phyloP scores from a whole-genome alignment of 2,113 vertebrate genomes.

The Suricata suricatta region DNA sequence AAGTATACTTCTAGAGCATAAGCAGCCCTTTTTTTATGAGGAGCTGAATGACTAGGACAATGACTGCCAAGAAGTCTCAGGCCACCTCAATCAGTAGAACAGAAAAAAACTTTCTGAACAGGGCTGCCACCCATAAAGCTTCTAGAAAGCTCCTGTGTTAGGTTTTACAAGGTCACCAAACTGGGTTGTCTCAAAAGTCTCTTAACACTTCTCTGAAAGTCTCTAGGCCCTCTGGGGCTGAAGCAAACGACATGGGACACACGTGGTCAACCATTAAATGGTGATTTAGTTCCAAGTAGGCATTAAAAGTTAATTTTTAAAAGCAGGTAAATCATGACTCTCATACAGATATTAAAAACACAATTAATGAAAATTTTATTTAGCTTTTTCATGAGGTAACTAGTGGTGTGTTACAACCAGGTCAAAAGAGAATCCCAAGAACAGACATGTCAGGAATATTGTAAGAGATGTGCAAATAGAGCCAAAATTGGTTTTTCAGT shows the following conservation, averaged over 20 bases:
- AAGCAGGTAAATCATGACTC: slow-evolving; percentile 5
- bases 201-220: neutral
- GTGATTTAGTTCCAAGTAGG: neutral
- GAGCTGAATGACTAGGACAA: neutral
- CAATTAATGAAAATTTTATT: neutral
- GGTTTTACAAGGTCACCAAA: neutral
- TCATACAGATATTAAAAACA: neutral
- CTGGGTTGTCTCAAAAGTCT: neutral
- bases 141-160: neutral
- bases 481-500: neutral
- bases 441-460: neutral
- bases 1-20: neutral
- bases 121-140: neutral
- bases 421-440: neutral
- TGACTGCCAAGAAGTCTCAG: neutral
- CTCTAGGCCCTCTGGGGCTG: neutral
- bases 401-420: neutral
- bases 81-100: neutral
- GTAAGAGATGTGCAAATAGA: neutral
- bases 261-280: neutral
- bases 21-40: neutral
- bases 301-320: slow-evolving; percentile 31
- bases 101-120: neutral
- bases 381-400: slow-evolving; percentile 4
- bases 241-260: neutral